A percentile compares a stretch with the other conserved stretches of the same genome.
Evolutionary conservation across 2,113 vertebrate genomes (phyloP).

Genomic region (Narcine bancroftii): DNA sequence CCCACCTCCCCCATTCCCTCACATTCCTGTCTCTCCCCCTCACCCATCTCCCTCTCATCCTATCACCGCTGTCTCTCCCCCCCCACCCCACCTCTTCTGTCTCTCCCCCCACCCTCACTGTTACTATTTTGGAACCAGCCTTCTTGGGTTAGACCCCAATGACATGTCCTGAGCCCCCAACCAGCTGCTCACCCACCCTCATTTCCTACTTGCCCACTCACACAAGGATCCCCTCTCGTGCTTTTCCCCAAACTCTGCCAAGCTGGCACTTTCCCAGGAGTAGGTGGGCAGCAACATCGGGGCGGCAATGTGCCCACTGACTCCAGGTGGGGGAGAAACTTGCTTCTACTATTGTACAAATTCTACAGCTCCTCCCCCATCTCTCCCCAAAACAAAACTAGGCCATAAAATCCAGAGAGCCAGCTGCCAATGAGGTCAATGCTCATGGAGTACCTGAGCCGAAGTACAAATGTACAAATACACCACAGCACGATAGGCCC

Average conservation of each 20-base stretch:
- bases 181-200: no score
- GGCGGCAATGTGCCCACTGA: not conserved
- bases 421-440: slow-evolving; percentile 50
- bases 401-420: slow-evolving; percentile 47
- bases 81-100: not conserved
- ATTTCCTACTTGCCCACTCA: no score
- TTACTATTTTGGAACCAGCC: not conserved
- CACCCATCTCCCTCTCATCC: not conserved
- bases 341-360: no score
- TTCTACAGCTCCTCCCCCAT: not conserved
- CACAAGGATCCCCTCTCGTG: no score
- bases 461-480: slow-evolving; percentile 48
- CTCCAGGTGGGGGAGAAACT: not conserved
- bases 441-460: slow-evolving; percentile 53
- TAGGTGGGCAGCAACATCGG: not conserved
- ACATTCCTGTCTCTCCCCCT: not conserved
- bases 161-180: not conserved
- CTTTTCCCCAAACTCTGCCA: not conserved
- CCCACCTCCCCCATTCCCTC: no score
- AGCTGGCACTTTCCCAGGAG: not conserved
- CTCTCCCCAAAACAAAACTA: not conserved
- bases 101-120: not conserved
- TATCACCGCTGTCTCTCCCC: not conserved
- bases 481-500: not conserved
- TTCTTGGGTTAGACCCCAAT: not conserved